Percentiles rank a stretch among this genome's conserved stretches.
Conservation (phyloP, 2,888 invertebrate genomes). For the Platynereis dumerilii region DNA sequence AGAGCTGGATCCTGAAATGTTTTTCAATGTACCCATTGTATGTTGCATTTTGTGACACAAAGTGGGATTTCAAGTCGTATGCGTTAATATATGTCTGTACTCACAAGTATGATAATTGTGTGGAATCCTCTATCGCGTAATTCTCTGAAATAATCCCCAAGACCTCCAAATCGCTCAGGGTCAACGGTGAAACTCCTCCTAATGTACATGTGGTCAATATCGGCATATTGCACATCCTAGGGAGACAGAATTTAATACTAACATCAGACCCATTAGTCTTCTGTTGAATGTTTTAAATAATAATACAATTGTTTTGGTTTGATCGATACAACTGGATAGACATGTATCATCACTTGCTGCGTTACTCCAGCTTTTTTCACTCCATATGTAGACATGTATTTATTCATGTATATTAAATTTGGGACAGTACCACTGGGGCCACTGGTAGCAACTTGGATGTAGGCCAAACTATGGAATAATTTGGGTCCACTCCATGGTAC, state of each 20-base stretch:
- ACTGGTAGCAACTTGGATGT: too few relatives aligned
- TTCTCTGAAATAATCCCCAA: slow-evolving; percentile 46
- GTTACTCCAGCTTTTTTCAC: too few relatives aligned
- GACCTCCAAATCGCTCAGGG: slow-evolving; percentile 40
- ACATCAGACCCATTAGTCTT: background rate
- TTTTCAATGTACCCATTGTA: too few relatives aligned
- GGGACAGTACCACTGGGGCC: too few relatives aligned
- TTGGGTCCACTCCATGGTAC: too few relatives aligned
- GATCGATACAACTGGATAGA: too few relatives aligned
- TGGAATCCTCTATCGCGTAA: slow-evolving; percentile 44
- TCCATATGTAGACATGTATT: too few relatives aligned
- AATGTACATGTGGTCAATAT: slow-evolving; percentile 57
- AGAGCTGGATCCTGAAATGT: slow-evolving; percentile 25
- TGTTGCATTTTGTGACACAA: background rate
- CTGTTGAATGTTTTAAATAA: background rate
- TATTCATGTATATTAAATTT: too few relatives aligned
- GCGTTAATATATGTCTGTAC: slow-evolving; percentile 8
- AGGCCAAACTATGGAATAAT: too few relatives aligned
- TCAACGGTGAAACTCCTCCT: slow-evolving; percentile 52
- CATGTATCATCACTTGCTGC: too few relatives aligned
- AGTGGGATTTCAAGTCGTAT: background rate
- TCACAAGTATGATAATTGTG: slow-evolving; percentile 52
- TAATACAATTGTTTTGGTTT: too few relatives aligned
- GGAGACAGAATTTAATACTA: background rate
- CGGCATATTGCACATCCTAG: slow-evolving; percentile 56